Evolutionary conservation across 2,888 invertebrate species (phyloP).

Genomic region (Megamerina dolium): DNA sequence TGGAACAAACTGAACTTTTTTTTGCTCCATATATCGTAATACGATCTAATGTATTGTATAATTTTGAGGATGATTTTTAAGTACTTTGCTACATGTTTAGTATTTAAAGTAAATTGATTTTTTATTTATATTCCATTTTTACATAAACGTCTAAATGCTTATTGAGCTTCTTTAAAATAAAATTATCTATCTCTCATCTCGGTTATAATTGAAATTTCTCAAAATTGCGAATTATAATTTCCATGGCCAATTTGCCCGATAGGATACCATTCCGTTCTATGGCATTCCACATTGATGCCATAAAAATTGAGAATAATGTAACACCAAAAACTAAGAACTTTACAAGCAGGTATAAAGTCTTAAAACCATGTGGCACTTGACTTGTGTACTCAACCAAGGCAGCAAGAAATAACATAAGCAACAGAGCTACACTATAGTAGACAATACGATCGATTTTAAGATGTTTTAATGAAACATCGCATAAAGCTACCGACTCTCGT

Average conservation of each 20-base stretch:
- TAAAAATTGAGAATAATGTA: conserved; percentile 64
- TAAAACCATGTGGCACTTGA: conserved; percentile 42
- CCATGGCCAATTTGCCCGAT: conserved; percentile 67
- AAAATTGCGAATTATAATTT: conserved; percentile 50
- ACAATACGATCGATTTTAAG: conserved; percentile 41
- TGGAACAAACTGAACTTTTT: too few relatives aligned
- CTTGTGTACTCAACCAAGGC: conserved; percentile 37
- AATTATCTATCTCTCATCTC: too few relatives aligned
- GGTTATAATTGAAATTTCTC: conserved; percentile 29
- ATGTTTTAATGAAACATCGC: conserved; percentile 40
- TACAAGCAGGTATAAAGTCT: conserved; percentile 52
- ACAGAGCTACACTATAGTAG: conserved; percentile 39
- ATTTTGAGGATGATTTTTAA: too few relatives aligned
- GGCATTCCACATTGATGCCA: conserved; percentile 77
- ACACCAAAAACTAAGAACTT: conserved; percentile 60
- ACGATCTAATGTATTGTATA: too few relatives aligned
- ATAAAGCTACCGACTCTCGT: conserved; percentile 40
- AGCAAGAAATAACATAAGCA: conserved; percentile 37
- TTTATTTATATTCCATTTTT: too few relatives aligned
- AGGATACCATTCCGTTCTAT: conserved; percentile 73
- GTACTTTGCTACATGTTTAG: too few relatives aligned
- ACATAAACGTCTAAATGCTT: conserved; percentile 36
- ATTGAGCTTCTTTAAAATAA: conserved; percentile 31
- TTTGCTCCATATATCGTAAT: too few relatives aligned
- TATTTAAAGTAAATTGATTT: too few relatives aligned